Evolutionary conservation across 92 coral and sea anemone species (phyloP).

Genomic region (Porites divaricata): DNA sequence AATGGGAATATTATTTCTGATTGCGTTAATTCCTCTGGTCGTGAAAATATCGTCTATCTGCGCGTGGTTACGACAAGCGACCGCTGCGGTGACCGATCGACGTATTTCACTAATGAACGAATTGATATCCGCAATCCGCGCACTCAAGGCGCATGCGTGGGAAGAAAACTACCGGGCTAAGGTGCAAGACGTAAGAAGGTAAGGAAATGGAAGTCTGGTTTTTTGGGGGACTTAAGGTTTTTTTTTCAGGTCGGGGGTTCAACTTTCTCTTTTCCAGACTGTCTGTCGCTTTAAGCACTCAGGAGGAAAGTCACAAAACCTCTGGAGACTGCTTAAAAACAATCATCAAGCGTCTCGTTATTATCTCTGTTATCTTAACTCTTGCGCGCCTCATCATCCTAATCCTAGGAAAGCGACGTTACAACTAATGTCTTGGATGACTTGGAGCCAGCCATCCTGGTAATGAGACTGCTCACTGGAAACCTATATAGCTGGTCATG

Average conservation of each 20-base stretch:
- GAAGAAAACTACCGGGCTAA: conserved; percentile 21
- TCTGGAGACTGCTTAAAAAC: too few species aligned
- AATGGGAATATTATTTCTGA: conserved; percentile 8
- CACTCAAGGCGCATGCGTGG: conserved; percentile 38
- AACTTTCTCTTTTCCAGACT: neutral
- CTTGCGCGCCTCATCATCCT: too few species aligned
- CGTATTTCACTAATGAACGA: conserved; percentile 34
- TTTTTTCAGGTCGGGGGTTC: neutral
- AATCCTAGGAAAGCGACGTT: too few species aligned
- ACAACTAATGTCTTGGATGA: too few species aligned
- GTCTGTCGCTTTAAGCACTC: neutral
- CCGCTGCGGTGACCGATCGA: conserved; percentile 23
- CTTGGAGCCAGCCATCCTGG: too few species aligned
- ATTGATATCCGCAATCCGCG: conserved; percentile 30
- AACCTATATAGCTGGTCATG: too few species aligned
- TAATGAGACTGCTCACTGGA: too few species aligned
- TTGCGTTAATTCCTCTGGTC: conserved; percentile 7
- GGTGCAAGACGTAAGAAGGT: conserved; percentile 33
- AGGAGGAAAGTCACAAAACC: too few species aligned
- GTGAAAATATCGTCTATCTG: neutral
- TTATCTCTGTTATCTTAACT: too few species aligned
- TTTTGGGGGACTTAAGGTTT: neutral
- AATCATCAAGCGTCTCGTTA: too few species aligned
- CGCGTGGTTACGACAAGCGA: conserved; percentile 21
- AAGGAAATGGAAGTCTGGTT: neutral